A percentile compares a stretch with the other conserved stretches of the same genome.
Evolutionary conservation across 37 sponge, comb jelly and placozoan genomes (phyloP).

Genomic region (Chondrilla cf. caribensis): DNA sequence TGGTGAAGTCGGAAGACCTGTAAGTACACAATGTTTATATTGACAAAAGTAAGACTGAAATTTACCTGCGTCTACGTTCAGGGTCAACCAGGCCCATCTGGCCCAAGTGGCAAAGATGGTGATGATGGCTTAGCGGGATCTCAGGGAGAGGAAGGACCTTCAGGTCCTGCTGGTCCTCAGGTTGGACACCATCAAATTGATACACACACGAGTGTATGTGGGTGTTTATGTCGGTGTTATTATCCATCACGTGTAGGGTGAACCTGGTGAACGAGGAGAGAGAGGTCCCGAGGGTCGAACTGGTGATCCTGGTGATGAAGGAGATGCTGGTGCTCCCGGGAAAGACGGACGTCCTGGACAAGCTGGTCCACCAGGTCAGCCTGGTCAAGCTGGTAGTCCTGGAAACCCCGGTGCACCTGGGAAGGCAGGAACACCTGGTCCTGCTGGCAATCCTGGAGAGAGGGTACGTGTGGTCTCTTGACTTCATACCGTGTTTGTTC

Average conservation of each 20-base stretch:
- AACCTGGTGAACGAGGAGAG: constrained; percentile 25
- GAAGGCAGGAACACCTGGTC: constrained; percentile 40
- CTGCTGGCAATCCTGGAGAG: constrained; percentile 44
- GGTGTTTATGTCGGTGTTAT: no score
- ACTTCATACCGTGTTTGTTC: not conserved
- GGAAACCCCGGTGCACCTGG: constrained; percentile 65
- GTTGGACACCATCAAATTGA: not conserved
- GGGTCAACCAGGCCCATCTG: constrained; percentile 20
- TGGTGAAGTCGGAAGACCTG: not conserved
- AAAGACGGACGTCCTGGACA: constrained; percentile 37
- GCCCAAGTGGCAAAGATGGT: constrained; percentile 15
- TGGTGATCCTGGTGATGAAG: constrained; percentile 41
- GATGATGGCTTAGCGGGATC: constrained; percentile 7
- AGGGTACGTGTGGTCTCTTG: not conserved
- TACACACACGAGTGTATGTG: not conserved
- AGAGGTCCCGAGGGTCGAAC: constrained; percentile 7
- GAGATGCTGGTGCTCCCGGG: constrained; percentile 43
- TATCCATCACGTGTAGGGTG: constrained; percentile 8
- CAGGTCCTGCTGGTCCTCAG: constrained; percentile 19
- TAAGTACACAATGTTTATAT: no score
- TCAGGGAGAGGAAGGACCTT: not conserved
- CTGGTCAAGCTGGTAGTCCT: constrained; percentile 57
- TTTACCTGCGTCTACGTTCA: not conserved
- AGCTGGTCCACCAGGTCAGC: constrained; percentile 41
- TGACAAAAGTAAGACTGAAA: not conserved